Base-by-base conservation (phyloP, 2,888 invertebrate genomes). In the Platerodrilus igneus region DNA sequence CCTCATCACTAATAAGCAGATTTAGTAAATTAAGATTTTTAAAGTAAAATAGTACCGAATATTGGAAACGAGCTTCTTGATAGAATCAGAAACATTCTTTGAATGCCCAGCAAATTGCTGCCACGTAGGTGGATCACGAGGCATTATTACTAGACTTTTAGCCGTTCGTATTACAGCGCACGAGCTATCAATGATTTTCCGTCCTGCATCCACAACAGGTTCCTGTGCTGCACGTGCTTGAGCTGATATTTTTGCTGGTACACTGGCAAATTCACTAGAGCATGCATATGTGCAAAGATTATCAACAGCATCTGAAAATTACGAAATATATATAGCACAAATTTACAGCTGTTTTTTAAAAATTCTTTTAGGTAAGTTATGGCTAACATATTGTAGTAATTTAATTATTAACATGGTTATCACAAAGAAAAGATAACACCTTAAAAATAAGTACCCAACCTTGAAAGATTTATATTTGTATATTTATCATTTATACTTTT, bases 61-160 rank as follows among this genome's bases (percentile, higher is more conserved):
- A 48, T 91, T 89, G 8, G 90, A 83, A 3, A 96, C 94, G 3
- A 99, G 77, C 7, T 83, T 80, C 69, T 97, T 97, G 62, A 99
- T 96, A 16, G 93, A 89, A 65, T 97, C 96, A 1, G 95, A 95
- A 1, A 99, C 95, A 32, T 83, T 85, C 66, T 93, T 95, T 63
- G 94, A 94, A 72, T 95, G 92, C 55, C 81, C 81, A 1, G 96
- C 94, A 45, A 99, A 79, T 41, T 84, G 76, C 64, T 95, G 95
- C 94, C 97, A 97, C 13, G 91, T 91, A 1, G 86, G 78, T 2
- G 94, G 87, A 70, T 97, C 96, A 49, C 85, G 83, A 0, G 95
- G 93, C 30, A 86, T 80, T 16, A 92, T 77, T 0, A 92, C 92
- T 45, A 99, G 73, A 33, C 83, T 86, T 60, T 90, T 89, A 1